These are phyloP conservation scores for Apodemus speciosus DNA, from an alignment of 2,113 vertebrate genomes.

Conservation along the genomic window DNA sequence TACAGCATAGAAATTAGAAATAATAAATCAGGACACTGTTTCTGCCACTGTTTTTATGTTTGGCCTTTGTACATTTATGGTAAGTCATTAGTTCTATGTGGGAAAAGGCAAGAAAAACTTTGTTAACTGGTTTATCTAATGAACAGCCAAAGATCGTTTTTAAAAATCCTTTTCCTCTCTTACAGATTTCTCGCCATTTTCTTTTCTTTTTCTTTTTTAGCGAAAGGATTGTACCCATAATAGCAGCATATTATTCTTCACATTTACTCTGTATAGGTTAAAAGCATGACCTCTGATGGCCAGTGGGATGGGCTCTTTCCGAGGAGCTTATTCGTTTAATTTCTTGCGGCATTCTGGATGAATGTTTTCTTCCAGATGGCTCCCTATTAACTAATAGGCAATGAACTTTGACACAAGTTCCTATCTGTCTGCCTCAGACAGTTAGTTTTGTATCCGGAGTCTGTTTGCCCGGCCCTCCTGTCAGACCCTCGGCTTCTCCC, in stretches of 20 bases:
- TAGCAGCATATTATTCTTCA: neutral
- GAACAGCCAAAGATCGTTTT: neutral
- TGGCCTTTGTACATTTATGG: neutral
- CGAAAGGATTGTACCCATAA: neutral
- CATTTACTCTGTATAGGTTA: neutral
- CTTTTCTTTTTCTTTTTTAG: neutral
- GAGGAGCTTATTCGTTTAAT: neutral
- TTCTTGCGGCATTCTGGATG: neutral
- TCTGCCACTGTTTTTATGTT: neutral
- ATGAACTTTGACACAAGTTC: neutral
- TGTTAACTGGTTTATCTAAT: neutral
- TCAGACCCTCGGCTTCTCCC: neutral
- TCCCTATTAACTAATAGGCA: neutral
- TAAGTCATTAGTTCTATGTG: neutral
- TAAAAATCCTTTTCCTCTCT: neutral
- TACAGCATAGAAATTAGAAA: neutral
- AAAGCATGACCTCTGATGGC: slow-evolving; percentile 4
- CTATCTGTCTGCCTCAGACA: slow-evolving; percentile 16
- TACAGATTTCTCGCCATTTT: neutral
- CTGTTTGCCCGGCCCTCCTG: neutral
- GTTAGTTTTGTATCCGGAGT: neutral
- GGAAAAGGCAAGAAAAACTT: neutral
- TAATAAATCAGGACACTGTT: neutral
- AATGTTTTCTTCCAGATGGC: neutral
- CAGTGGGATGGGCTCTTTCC: neutral